Evolutionary conservation across 2,113 vertebrate species (phyloP).

Genomic region (Chroicocephalus ridibundus): DNA sequence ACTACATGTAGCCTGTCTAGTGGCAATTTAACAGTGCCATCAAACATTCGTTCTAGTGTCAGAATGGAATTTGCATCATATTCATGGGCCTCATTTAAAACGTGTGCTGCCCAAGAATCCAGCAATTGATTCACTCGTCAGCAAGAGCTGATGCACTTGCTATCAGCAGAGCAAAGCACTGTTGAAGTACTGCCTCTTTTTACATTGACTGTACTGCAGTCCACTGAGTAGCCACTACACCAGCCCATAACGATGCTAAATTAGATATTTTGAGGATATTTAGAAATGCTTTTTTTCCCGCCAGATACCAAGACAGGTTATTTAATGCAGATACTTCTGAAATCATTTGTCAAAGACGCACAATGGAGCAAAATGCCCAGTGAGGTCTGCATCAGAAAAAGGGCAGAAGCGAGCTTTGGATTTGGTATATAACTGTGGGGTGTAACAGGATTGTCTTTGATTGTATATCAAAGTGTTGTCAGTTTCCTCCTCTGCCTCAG

Average conservation of each 20-base stretch:
- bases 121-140: background rate
- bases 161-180: background rate
- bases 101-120: background rate
- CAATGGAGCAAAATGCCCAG: background rate
- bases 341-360: background rate
- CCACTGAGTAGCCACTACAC: background rate
- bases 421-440: background rate
- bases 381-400: background rate
- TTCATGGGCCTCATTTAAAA: background rate
- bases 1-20: background rate
- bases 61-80: background rate
- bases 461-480: background rate
- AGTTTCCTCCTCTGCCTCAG: background rate
- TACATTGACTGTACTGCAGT: background rate
- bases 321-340: background rate
- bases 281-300: background rate
- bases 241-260: background rate
- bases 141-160: background rate
- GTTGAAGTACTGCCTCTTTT: background rate
- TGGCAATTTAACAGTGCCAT: background rate
- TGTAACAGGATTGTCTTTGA: background rate
- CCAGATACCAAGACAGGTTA: background rate
- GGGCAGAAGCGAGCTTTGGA: background rate
- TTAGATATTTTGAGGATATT: background rate
- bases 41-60: too few relatives aligned